These are phyloP conservation scores for Druceiella hillmani DNA, from an alignment of 2,888 invertebrate genomes.

Conservation along the genomic window DNA sequence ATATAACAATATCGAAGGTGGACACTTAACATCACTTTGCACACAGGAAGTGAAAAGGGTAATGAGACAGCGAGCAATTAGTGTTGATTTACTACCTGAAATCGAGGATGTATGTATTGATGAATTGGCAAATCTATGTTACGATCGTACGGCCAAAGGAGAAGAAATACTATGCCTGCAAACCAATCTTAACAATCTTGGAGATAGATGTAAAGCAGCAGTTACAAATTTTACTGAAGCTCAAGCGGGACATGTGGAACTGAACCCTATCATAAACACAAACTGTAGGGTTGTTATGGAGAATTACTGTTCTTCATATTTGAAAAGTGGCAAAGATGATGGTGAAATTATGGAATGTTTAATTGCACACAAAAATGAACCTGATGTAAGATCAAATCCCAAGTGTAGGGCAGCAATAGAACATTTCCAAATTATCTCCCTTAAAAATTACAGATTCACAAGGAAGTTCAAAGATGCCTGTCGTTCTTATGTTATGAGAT, in stretches of 20 bases:
- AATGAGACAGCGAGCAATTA: constrained; percentile 88
- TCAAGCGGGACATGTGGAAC: constrained; percentile 80
- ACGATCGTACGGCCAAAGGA: constrained; percentile 78
- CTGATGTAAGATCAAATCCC: constrained; percentile 66
- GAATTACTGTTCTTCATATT: constrained; percentile 64
- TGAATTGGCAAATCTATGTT: constrained; percentile 80
- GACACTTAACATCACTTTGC: constrained; percentile 53
- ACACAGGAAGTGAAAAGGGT: constrained; percentile 81
- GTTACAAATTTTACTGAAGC: constrained; percentile 84
- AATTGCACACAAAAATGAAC: constrained; percentile 85
- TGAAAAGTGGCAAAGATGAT: constrained; percentile 67
- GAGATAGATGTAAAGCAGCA: constrained; percentile 65
- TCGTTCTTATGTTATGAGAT: constrained; percentile 68
- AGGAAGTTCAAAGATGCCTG: constrained; percentile 95
- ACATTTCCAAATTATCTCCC: constrained; percentile 91
- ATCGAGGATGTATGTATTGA: constrained; percentile 86
- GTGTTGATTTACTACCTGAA: constrained; percentile 90
- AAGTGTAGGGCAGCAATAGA: constrained; percentile 93
- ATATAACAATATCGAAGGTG: constrained; percentile 47
- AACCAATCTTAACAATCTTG: constrained; percentile 67
- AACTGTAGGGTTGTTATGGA: constrained; percentile 78
- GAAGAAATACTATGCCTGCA: constrained; percentile 93
- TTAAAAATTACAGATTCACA: constrained; percentile 91
- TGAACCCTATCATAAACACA: constrained; percentile 84
- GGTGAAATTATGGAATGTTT: constrained; percentile 94